These are phyloP conservation scores for Mythimna loreyi DNA, from an alignment of 2,888 invertebrate genomes.

Conservation along the genomic window DNA sequence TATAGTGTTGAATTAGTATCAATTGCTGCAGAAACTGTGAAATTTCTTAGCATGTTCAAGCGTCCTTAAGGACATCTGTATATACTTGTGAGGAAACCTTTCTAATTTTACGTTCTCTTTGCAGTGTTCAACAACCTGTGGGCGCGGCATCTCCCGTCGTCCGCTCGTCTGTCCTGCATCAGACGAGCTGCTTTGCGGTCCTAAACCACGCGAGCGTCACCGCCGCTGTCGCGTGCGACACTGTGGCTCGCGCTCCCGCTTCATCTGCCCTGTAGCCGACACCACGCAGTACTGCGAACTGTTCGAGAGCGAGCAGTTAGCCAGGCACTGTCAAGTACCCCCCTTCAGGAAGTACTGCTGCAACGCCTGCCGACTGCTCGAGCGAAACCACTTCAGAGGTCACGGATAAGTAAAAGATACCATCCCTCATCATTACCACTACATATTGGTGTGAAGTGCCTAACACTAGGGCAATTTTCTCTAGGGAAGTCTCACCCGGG, in stretches of 20 bases:
- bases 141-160: slow-evolving; percentile 90
- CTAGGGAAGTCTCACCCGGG: slow-evolving; percentile 3
- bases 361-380: slow-evolving; percentile 84
- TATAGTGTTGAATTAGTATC: too few relatives aligned
- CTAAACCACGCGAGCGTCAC: slow-evolving; percentile 87
- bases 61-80: too few relatives aligned
- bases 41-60: too few relatives aligned
- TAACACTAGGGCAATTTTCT: slow-evolving; percentile 14
- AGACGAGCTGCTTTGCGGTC: slow-evolving; percentile 88
- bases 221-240: slow-evolving; percentile 88
- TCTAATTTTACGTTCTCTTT: not conserved
- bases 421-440: slow-evolving; percentile 5
- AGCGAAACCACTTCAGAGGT: slow-evolving; percentile 58
- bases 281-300: slow-evolving; percentile 88
- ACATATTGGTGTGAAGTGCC: slow-evolving; percentile 4
- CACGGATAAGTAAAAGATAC: slow-evolving; percentile 50
- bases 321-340: slow-evolving; percentile 90
- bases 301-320: slow-evolving; percentile 79
- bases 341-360: slow-evolving; percentile 92
- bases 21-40: too few relatives aligned
- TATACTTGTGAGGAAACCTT: not conserved
- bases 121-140: slow-evolving; percentile 92
- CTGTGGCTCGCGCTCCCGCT: slow-evolving; percentile 66
- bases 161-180: slow-evolving; percentile 89
- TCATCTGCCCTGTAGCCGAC: slow-evolving; percentile 78